Percentiles rank a stretch among this genome's conserved stretches.
phyloP scores from a whole-genome alignment of 2,888 invertebrate species.

The Melanostoma scalare region DNA sequence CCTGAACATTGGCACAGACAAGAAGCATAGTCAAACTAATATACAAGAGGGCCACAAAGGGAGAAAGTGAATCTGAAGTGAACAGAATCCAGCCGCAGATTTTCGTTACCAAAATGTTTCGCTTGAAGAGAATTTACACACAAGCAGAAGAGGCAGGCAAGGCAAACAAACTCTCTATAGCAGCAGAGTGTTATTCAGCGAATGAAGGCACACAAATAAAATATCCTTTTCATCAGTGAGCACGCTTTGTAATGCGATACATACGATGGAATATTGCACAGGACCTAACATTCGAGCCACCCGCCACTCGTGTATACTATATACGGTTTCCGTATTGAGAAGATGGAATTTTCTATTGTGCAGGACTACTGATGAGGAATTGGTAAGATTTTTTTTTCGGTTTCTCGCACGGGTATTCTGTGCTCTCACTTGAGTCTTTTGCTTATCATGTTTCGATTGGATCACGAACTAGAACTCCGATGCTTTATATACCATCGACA shows the following conservation, averaged over 20 bases:
- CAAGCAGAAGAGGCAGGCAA: constrained; percentile 12
- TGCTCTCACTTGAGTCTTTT: constrained; percentile 37
- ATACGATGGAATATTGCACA: constrained; percentile 8
- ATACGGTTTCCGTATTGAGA: not conserved
- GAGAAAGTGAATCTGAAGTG: constrained; percentile 44
- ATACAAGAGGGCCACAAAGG: constrained; percentile 12
- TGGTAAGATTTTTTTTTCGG: constrained; percentile 24
- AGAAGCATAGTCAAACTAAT: constrained; percentile 10
- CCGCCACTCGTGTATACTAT: not conserved
- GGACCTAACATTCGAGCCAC: not conserved
- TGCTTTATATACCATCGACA: constrained; percentile 39
- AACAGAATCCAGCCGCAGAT: constrained; percentile 60
- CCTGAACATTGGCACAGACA: constrained; percentile 7
- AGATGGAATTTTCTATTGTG: constrained; percentile 15
- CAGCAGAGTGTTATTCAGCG: constrained; percentile 3
- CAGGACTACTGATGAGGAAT: constrained; percentile 57
- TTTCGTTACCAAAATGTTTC: constrained; percentile 44
- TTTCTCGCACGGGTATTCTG: constrained; percentile 14
- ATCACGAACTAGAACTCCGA: constrained; percentile 52
- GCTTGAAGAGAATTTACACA: constrained; percentile 36
- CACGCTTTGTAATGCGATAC: constrained; percentile 48
- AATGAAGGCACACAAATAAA: constrained; percentile 41
- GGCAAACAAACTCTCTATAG: constrained; percentile 37
- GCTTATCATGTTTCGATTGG: constrained; percentile 63
- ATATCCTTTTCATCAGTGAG: constrained; percentile 54